Conservation (phyloP, 2,797 vertebrate species). For the Babyrousa celebensis region DNA sequence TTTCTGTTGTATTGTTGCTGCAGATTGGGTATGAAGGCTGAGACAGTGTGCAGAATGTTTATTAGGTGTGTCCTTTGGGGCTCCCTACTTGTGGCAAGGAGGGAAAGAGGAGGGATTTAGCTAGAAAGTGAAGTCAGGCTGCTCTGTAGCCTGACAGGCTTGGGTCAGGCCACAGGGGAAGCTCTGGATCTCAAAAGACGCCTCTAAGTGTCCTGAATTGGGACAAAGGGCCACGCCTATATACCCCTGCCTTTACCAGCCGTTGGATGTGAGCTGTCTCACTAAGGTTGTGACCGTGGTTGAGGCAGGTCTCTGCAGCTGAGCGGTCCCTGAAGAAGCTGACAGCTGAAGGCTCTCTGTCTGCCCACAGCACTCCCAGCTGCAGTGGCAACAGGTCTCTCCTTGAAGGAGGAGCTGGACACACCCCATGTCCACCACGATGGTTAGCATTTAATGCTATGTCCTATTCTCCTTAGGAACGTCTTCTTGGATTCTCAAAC, state of each 20-base stretch:
- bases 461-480: neutral
- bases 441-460: neutral
- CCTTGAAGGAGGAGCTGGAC: neutral
- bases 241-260: neutral
- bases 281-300: neutral
- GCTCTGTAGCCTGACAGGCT: neutral
- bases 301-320: neutral
- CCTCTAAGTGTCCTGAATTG: neutral
- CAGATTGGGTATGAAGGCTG: neutral
- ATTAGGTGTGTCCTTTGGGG: neutral
- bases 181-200: neutral
- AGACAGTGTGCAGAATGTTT: neutral
- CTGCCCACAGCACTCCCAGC: neutral
- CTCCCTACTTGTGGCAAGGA: neutral
- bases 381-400: neutral
- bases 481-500: slow-evolving; percentile 3
- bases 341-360: neutral
- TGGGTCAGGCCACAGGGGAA: neutral
- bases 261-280: neutral
- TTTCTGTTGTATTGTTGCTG: neutral
- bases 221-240: neutral
- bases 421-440: neutral
- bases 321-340: neutral
- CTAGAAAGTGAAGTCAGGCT: neutral
- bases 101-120: neutral